Evolutionary conservation across 2,888 invertebrate species (phyloP).

Genomic region (Teleogryllus oceanicus): DNA sequence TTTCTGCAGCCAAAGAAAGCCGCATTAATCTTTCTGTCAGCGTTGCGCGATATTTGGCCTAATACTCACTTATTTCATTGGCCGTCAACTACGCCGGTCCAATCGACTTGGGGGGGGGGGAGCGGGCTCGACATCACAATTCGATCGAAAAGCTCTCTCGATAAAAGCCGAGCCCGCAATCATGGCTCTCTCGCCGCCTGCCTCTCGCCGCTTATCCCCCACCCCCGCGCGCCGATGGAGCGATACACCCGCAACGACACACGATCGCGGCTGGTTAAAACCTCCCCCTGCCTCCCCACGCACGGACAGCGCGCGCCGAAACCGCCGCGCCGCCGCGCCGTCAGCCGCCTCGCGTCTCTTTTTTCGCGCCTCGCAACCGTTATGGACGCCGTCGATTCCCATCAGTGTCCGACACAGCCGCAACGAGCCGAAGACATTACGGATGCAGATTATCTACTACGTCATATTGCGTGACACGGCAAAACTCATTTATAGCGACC

Average conservation of each 20-base stretch:
- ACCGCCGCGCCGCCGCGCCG: background rate
- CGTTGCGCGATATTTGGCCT: no score
- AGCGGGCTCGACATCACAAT: background rate
- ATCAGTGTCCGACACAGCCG: background rate
- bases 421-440: conserved; percentile 9
- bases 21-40: no score
- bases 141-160: background rate
- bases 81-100: no score
- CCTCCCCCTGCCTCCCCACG: background rate
- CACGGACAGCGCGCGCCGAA: background rate
- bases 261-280: background rate
- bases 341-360: background rate
- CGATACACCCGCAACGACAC: conserved; percentile 7
- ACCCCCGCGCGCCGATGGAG: background rate
- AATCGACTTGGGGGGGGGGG: no score
- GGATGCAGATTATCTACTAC: conserved; percentile 18
- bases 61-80: no score
- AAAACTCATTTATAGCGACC: background rate
- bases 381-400: conserved; percentile 11
- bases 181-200: background rate
- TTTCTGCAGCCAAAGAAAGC: no score
- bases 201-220: background rate
- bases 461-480: conserved; percentile 18
- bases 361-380: background rate
- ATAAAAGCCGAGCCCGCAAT: background rate